phyloP scores from a whole-genome alignment of 1,140 invertebrate species.

The Procambarus clarkii region DNA sequence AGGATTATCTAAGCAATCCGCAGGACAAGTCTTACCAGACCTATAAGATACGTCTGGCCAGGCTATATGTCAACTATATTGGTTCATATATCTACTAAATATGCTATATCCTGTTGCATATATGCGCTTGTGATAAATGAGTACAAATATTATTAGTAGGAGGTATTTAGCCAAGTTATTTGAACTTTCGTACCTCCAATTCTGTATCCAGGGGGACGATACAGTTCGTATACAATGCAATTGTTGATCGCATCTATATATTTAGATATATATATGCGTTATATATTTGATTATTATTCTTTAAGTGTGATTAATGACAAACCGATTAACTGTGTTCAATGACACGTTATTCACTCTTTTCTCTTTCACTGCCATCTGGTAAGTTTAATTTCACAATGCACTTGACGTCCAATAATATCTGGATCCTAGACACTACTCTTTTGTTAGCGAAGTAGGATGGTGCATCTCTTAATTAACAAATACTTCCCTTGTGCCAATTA shows the following conservation, averaged over 20 bases:
- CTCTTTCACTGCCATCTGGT: not conserved
- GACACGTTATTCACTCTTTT: not conserved
- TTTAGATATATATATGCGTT: not conserved
- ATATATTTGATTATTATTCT: not conserved
- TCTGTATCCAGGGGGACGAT: not conserved
- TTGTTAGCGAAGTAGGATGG: not conserved
- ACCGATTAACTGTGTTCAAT: not conserved
- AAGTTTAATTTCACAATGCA: not conserved
- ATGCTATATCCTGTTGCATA: slow-evolving; percentile 12
- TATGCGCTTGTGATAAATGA: slow-evolving; percentile 59
- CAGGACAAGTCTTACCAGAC: not conserved
- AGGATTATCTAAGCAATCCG: not conserved
- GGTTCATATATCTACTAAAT: not conserved
- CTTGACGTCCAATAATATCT: not conserved
- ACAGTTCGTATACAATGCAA: not conserved
- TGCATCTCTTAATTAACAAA: not conserved
- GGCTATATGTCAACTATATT: not conserved
- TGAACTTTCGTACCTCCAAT: not conserved
- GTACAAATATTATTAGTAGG: slow-evolving; percentile 58
- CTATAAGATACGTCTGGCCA: not conserved
- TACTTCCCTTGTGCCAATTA: not conserved
- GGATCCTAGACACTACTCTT: not conserved
- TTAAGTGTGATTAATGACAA: not conserved
- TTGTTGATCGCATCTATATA: not conserved
- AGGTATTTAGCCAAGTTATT: not conserved